Evolutionary conservation across 2,888 invertebrate species (phyloP).

Genomic region (Polylopha cassiicola): DNA sequence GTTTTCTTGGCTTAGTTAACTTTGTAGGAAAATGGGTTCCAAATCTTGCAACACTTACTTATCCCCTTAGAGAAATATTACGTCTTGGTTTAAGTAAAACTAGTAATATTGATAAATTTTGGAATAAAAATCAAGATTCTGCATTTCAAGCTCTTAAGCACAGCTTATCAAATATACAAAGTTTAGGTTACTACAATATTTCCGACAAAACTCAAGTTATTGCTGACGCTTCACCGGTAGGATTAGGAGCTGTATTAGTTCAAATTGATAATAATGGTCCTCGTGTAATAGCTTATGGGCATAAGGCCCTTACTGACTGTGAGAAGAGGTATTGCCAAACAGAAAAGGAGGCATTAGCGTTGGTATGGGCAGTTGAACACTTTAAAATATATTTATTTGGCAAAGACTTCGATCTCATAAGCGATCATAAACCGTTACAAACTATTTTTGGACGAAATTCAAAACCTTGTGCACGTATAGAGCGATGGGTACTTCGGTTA

Average conservation of each 20-base stretch:
- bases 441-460: conserved; percentile 30
- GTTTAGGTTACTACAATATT: conserved; percentile 35
- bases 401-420: conserved; percentile 39
- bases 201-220: conserved; percentile 33
- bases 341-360: conserved; percentile 33
- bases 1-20: conserved; percentile 9
- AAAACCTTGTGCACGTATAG: conserved; percentile 31
- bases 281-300: conserved; percentile 46
- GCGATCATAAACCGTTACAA: conserved; percentile 35
- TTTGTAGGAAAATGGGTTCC: too few species aligned
- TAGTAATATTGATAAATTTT: not conserved
- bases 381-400: conserved; percentile 52
- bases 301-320: conserved; percentile 37
- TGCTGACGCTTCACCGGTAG: conserved; percentile 42
- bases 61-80: too few species aligned
- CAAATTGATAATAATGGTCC: conserved; percentile 29
- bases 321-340: conserved; percentile 39
- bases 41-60: too few species aligned
- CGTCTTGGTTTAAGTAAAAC: too few species aligned
- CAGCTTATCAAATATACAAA: conserved; percentile 31
- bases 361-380: conserved; percentile 35
- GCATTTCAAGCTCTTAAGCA: not conserved
- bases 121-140: not conserved
- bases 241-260: too few species aligned
- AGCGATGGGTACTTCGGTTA: conserved; percentile 30